A percentile compares a stretch with the other conserved stretches of the same genome.
Evolutionary conservation across 2,888 invertebrate species (phyloP).

Genomic region (Pantelozetes paolii): DNA sequence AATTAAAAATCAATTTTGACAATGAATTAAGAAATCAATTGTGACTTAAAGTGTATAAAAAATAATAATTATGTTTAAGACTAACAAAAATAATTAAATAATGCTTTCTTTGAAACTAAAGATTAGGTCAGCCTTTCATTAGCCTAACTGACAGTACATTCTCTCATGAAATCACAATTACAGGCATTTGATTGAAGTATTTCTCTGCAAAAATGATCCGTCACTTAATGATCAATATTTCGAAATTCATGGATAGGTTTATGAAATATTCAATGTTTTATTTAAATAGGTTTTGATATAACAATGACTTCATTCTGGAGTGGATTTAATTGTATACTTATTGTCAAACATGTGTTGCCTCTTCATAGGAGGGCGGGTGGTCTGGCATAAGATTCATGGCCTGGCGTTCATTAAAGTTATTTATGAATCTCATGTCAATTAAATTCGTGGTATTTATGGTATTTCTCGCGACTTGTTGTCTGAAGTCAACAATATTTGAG

Average conservation of each 20-base stretch:
- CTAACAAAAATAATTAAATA: background rate
- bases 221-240: too few relatives aligned
- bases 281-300: too few relatives aligned
- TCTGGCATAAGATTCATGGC: background rate
- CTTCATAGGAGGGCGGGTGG: background rate
- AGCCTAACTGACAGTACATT: background rate
- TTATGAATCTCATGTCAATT: background rate
- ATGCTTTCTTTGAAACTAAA: background rate
- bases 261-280: too few relatives aligned
- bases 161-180: background rate
- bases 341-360: background rate
- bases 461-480: background rate
- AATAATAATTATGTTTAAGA: background rate
- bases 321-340: background rate
- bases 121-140: background rate
- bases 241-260: too few relatives aligned
- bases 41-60: background rate
- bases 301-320: too few relatives aligned
- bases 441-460: background rate
- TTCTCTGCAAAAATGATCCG: background rate
- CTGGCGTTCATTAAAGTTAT: constrained; percentile 1
- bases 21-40: background rate
- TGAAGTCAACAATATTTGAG: background rate
- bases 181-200: background rate
- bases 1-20: background rate